phyloP scores from a whole-genome alignment of 1,140 invertebrate genomes.

The Drosophila triauraria region DNA sequence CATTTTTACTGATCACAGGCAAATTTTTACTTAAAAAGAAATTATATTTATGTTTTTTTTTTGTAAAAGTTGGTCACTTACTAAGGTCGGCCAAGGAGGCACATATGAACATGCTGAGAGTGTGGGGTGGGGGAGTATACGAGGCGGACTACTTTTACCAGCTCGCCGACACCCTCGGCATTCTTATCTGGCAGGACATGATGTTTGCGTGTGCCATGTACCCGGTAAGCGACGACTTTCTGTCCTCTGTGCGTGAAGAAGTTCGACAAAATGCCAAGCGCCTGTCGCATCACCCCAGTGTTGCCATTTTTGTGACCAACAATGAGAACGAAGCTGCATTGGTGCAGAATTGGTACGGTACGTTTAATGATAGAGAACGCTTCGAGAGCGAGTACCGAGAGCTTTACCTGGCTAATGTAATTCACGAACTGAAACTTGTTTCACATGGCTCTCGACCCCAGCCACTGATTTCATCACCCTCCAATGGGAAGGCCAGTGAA shows the following conservation, averaged over 20 bases:
- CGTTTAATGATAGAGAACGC: slow-evolving; percentile 86
- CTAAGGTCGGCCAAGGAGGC: slow-evolving; percentile 90
- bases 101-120: slow-evolving; percentile 97
- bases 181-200: slow-evolving; percentile 97
- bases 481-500: slow-evolving; percentile 93
- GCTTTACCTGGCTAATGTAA: slow-evolving; percentile 93
- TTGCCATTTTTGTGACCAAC: slow-evolving; percentile 97
- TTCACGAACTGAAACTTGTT: slow-evolving; percentile 89
- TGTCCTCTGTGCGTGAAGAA: slow-evolving; percentile 91
- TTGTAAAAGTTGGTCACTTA: slow-evolving; percentile 86
- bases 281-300: slow-evolving; percentile 94
- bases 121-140: slow-evolving; percentile 99
- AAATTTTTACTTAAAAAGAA: not conserved
- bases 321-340: slow-evolving; percentile 99
- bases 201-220: slow-evolving; percentile 99
- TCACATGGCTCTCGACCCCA: slow-evolving; percentile 63
- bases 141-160: slow-evolving; percentile 97
- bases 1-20: not conserved
- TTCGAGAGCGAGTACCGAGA: slow-evolving; percentile 94
- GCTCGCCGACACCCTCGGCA: slow-evolving; percentile 92
- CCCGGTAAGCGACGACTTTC: slow-evolving; percentile 90
- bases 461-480: slow-evolving; percentile 92
- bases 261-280: slow-evolving; percentile 93
- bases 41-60: not conserved
- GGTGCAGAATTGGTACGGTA: slow-evolving; percentile 93